Evolutionary conservation across 2,888 invertebrate genomes (phyloP), one percentile per base, ranked within the genome.

Genomic region (Diarsia brunnea): DNA sequence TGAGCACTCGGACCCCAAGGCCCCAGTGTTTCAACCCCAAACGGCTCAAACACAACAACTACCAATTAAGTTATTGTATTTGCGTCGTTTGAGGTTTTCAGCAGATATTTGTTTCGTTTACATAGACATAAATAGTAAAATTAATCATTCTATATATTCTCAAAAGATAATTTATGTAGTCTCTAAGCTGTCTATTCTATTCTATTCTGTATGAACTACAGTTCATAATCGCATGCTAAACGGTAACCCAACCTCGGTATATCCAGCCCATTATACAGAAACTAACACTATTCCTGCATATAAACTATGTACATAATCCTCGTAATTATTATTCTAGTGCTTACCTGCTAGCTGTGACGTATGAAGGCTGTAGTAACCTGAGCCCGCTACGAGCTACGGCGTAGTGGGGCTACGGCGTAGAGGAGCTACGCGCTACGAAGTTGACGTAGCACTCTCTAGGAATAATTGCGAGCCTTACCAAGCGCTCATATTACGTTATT

Each of bases 301-400:
- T 82, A 84, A 83, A 84, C 77, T 69, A 14, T 24, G 47, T 31
- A 24, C 66, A 77, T 84, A 84, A 83, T 84, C 83, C 78, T 63
- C 49, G 73, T 71, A n/a, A n/a, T n/a, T n/a, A 75, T 73, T 80
- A 80, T 80, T 80, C 76, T 27, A 65, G 58, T 47, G 43, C 76
- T 80, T 81, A 76, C 76, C 43, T 63, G 69, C 16, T 53, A 45
- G 61, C 51, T 72, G 73, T 79, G 79, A 81, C 53, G 75, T 78
- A 84, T 76, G 66, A 69, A 78, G 77, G 61, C 51, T 73, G 76
- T 79, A 80, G 87, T 67, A 84, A 87, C 81, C 68, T 85, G 87
- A 84, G 79, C 78, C 55, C 64, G 82, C 87, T 78, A 82, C 81
- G 77, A 77, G 84, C 87, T 84, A 86, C 83, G 82, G 24, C 55